Percentiles rank a stretch among this genome's conserved stretches.
Conservation (phyloP, 2,797 vertebrate species). For the Thunnus albacares region DNA sequence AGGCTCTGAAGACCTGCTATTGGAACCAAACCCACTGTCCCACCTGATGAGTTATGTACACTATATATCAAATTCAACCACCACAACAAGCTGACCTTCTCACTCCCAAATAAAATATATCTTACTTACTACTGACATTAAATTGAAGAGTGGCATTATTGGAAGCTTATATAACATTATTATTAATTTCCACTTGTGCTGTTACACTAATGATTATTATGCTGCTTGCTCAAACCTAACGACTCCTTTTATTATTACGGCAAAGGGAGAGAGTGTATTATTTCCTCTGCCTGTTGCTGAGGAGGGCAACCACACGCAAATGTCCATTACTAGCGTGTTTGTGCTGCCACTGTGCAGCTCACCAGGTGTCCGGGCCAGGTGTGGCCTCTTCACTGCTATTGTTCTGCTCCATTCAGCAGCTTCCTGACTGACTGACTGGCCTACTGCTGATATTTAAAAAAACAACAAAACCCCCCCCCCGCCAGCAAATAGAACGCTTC, state of each 20-base stretch:
- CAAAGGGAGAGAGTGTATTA: constrained; percentile 1
- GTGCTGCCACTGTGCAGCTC: constrained; percentile 60
- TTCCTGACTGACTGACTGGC: constrained; percentile 73
- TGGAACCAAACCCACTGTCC: background rate
- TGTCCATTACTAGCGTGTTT: constrained; percentile 56
- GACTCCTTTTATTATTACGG: constrained; percentile 4
- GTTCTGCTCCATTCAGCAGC: constrained; percentile 73
- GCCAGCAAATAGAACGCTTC: constrained; percentile 54
- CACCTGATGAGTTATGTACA: background rate
- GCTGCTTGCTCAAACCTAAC: constrained; percentile 1
- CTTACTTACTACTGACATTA: background rate
- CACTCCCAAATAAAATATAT: background rate
- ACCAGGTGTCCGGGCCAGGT: constrained; percentile 80
- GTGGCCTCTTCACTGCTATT: constrained; percentile 72
- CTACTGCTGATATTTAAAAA: constrained; percentile 49
- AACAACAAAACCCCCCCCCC: constrained; percentile 29
- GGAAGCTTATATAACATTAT: background rate
- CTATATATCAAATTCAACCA: background rate
- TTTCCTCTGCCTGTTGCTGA: constrained; percentile 40
- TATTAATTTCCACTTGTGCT: background rate
- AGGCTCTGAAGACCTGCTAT: constrained; percentile 28
- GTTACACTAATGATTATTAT: constrained; percentile 2
- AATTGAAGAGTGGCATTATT: background rate
- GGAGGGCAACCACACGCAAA: constrained; percentile 32
- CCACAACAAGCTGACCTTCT: background rate